Conservation (phyloP, 2,113 vertebrate species). For the Macaca mulatta region DNA sequence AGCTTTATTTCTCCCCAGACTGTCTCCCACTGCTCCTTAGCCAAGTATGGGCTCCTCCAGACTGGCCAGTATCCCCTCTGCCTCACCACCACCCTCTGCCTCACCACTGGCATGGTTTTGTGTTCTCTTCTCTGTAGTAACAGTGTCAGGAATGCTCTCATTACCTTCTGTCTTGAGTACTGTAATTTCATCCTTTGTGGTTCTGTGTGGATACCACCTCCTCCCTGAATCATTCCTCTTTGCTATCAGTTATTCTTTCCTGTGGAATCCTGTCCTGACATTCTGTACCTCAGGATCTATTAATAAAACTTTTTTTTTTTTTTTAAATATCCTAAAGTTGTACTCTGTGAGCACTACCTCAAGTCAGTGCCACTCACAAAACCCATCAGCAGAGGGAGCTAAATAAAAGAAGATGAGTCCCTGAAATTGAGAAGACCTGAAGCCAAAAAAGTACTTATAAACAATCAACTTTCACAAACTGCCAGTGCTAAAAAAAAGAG, state of each 20-base stretch:
- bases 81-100: not conserved
- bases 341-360: not conserved
- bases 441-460: not conserved
- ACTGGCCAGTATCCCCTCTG: not conserved
- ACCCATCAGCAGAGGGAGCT: conserved; percentile 74
- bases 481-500: not conserved
- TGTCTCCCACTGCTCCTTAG: not conserved
- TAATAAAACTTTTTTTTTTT: not conserved
- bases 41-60: not conserved
- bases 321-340: not conserved
- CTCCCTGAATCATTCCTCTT: not conserved
- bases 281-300: not conserved
- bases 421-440: not conserved
- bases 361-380: conserved; percentile 39
- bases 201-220: not conserved
- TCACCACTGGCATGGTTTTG: not conserved
- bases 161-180: not conserved
- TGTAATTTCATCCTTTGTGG: conserved; percentile 31
- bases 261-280: not conserved
- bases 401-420: conserved; percentile 51
- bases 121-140: not conserved
- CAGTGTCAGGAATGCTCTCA: not conserved
- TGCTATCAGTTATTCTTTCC: not conserved
- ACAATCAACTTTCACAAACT: not conserved
- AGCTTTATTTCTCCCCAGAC: not conserved